Evolutionary conservation across 2,888 invertebrate genomes (phyloP).

Genomic region (Sycophila texana): DNA sequence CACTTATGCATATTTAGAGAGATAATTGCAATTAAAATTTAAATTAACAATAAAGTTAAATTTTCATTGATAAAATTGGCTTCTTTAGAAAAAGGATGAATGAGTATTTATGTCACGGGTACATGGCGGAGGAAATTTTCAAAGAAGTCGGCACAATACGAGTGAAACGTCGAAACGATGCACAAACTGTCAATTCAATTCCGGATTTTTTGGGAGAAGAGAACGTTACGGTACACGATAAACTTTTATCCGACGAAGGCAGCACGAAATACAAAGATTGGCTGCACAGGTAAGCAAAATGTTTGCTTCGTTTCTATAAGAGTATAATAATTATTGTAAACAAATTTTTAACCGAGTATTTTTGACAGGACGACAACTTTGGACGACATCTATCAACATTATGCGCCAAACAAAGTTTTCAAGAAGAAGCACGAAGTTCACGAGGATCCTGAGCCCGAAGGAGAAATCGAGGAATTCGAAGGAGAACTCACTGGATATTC

Average conservation of each 20-base stretch:
- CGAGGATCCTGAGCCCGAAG: slow-evolving; percentile 74
- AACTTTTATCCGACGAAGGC: slow-evolving; percentile 82
- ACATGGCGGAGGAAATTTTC: slow-evolving; percentile 84
- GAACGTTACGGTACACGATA: slow-evolving; percentile 75
- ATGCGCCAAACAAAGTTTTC: slow-evolving; percentile 73
- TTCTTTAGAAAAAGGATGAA: slow-evolving; percentile 84
- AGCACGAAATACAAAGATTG: slow-evolving; percentile 85
- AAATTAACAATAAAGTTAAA: too few species aligned
- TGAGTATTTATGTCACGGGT: slow-evolving; percentile 86
- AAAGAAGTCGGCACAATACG: slow-evolving; percentile 78
- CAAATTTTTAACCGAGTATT: too few species aligned
- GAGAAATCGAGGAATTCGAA: slow-evolving; percentile 79
- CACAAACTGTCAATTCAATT: slow-evolving; percentile 68
- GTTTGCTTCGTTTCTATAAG: neutral
- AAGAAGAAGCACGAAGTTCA: slow-evolving; percentile 69
- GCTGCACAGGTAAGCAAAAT: slow-evolving; percentile 80
- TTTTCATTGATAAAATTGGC: neutral
- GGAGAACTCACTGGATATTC: slow-evolving; percentile 79
- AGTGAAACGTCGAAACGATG: slow-evolving; percentile 75
- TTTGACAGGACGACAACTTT: slow-evolving; percentile 81
- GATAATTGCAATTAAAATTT: too few species aligned
- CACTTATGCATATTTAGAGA: too few species aligned
- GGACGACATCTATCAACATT: slow-evolving; percentile 83
- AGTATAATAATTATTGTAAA: neutral
- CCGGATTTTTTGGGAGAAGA: slow-evolving; percentile 64